Conservation (phyloP, 2,113 vertebrate species). For the Vidua chalybeata region DNA sequence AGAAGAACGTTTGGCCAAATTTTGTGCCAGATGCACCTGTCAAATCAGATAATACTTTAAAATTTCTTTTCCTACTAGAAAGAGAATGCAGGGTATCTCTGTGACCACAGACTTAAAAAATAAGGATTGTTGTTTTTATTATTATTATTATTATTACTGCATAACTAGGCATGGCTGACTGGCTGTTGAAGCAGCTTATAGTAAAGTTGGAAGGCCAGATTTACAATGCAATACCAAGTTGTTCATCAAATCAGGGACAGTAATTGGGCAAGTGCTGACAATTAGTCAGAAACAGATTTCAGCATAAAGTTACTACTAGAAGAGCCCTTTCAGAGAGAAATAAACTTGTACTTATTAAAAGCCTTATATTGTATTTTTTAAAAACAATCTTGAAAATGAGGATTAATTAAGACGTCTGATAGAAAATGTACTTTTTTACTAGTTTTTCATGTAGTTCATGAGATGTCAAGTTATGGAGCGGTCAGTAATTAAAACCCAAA, state of each 20-base stretch:
- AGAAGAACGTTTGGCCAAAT: not conserved
- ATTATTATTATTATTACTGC: not conserved
- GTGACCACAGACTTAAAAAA: not conserved
- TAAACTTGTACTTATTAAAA: not conserved
- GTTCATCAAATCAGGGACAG: not conserved
- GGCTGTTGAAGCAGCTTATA: constrained; percentile 17
- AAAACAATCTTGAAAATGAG: not conserved
- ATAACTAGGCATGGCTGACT: not conserved
- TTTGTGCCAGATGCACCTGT: constrained; percentile 23
- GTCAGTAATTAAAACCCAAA: not conserved
- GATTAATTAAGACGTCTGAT: not conserved
- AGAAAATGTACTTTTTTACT: not conserved
- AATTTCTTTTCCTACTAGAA: not conserved
- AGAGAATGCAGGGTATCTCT: not conserved
- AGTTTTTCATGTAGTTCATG: not conserved
- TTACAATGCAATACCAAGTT: not conserved
- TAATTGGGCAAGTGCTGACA: not conserved
- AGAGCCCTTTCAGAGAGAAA: constrained; percentile 2
- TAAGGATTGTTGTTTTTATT: not conserved
- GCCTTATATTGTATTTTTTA: not conserved
- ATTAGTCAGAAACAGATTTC: not conserved
- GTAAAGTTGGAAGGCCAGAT: not conserved
- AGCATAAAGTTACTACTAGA: constrained; percentile 2
- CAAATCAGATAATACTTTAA: not conserved
- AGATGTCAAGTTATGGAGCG: not conserved